Evolutionary conservation across 2,797 vertebrate species (phyloP), one percentile per base, ranked within the genome.

Genomic region (Halcyon chelicuti): DNA sequence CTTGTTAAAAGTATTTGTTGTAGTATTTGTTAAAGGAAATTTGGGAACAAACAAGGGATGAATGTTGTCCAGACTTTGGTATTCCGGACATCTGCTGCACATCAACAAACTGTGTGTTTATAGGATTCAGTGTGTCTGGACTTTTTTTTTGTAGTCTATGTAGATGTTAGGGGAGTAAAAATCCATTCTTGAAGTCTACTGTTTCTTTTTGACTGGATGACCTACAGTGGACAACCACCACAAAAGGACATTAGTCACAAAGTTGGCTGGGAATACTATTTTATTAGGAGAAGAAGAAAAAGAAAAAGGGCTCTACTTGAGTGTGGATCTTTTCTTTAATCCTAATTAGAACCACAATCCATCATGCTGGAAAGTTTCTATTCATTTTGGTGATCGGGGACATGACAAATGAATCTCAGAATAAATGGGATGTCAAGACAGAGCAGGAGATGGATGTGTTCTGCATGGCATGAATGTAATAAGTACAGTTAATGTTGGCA

Each of bases 391-490:
- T 98, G 99, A 99, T 99, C 99, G 98, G 98, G 98, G 98, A 99
- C 98, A 99, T 99, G 98, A 99, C 98, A 99, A 99, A 99, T 99
- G 99, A 99, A 99, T 98, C 98, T 98, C 85, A 96, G 98, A 99
- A 99, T 99, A 99, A 99, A 99, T 98, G 97, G 98, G 97, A 98
- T 98, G 98, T 99, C 99, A 98, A 98, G 88, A 83, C 91, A 90
- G 95, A 98, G 98, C 98, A 97, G 97, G 98, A 99, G 98, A 99
- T 99, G 98, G 98, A 99, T 99, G 99, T 98, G 98, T 98, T 98
- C 98, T 98, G 98, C 98, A 98, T 98, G 96, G 98, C 98, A 98
- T 98, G 98, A 98, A 97, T 84, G 91, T 98, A 98, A 98, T 97
- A 98, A 98, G 98, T 98, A 98, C 98, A 99, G 98, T 99, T 98